Base-by-base conservation (phyloP, 2,888 invertebrate species). In the Amblyjoppa fuscipennis region DNA sequence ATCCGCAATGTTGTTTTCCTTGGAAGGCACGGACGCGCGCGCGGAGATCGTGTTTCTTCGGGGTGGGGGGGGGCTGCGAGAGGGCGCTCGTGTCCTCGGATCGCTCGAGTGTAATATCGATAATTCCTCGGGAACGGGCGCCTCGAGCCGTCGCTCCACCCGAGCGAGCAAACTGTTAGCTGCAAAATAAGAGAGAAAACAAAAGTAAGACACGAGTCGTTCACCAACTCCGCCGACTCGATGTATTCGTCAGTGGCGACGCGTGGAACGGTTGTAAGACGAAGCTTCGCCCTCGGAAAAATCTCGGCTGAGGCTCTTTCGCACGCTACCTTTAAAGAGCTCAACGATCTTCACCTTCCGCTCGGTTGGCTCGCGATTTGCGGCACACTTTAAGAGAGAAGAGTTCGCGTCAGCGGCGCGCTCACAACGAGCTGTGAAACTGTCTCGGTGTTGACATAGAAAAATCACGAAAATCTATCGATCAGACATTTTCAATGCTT, bases 1-100 rank as follows among this genome's bases (percentile, higher is more conserved):
- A 85, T 84, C 79, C 38, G 83, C 82, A 83, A 91, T 88, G 89
- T 78, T 69, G 91, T 89, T 91, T 90, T 90, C 91, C 90, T 91
- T 91, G 91, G 87, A 87, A 87, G 20, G 59, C 87, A 11, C 41
- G 41, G 11, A 85, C 71, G 76, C 75, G 82, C 69, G 66, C 68
- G 82, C 85, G 87, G 88, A 90, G 89, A 88, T 85, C 88, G 84
- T 76, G 75, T 83, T 83, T 74, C 78, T 84, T 66, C 59, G 59
- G 3, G n/a, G n/a, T n/a, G n/a, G n/a, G n/a, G n/a, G n/a, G 13
- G 28, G 28, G 59, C 59, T 13, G 4, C 64, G 66, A 59, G 25
- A 51, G 64, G 71, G 34, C 74, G 68, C 69, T 59, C 59, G 25
- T 28, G 78, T 81, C 68, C 61, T 79, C 76, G 61, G 45, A 31